Percentiles rank a stretch among this genome's conserved stretches.
Evolutionary conservation across 2,888 invertebrate genomes (phyloP).

Genomic region (Andrena haemorrhoa): DNA sequence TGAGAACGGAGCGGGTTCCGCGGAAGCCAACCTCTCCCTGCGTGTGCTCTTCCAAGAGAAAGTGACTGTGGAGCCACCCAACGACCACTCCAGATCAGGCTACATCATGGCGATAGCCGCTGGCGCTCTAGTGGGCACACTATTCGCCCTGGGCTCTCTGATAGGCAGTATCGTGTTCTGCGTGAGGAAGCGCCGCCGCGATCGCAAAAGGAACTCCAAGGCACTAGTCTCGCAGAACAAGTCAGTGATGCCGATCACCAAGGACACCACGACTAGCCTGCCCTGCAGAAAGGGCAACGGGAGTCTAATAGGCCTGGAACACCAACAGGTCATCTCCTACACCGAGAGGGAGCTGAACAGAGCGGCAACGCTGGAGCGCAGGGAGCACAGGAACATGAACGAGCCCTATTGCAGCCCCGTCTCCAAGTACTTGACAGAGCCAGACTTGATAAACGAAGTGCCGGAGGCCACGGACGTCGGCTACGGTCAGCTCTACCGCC

Average conservation of each 20-base stretch:
- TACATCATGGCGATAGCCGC: constrained; percentile 81
- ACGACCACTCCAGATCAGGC: constrained; percentile 76
- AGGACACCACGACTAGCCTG: constrained; percentile 84
- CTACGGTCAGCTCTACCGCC: constrained; percentile 77
- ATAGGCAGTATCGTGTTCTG: constrained; percentile 80
- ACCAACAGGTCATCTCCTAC: constrained; percentile 85
- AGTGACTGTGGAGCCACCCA: constrained; percentile 78
- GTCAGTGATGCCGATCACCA: constrained; percentile 82
- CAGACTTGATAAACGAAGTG: constrained; percentile 84
- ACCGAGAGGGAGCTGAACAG: constrained; percentile 75
- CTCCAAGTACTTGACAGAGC: constrained; percentile 85
- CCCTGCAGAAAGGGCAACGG: constrained; percentile 73
- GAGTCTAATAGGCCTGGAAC: constrained; percentile 83
- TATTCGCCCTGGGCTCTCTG: constrained; percentile 79
- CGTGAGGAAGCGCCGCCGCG: constrained; percentile 76
- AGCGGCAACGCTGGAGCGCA: constrained; percentile 72
- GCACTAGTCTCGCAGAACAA: constrained; percentile 77
- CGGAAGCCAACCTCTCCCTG: constrained; percentile 93
- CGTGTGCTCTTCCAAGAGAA: constrained; percentile 87
- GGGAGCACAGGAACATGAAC: constrained; percentile 71
- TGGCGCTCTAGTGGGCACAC: constrained; percentile 80
- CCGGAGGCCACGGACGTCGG: constrained; percentile 76
- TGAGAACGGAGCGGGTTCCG: constrained; percentile 93
- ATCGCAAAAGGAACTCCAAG: constrained; percentile 79
- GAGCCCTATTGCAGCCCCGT: constrained; percentile 73